phyloP scores from a whole-genome alignment of 1,140 invertebrate genomes.

The Drosophila rufa region DNA sequence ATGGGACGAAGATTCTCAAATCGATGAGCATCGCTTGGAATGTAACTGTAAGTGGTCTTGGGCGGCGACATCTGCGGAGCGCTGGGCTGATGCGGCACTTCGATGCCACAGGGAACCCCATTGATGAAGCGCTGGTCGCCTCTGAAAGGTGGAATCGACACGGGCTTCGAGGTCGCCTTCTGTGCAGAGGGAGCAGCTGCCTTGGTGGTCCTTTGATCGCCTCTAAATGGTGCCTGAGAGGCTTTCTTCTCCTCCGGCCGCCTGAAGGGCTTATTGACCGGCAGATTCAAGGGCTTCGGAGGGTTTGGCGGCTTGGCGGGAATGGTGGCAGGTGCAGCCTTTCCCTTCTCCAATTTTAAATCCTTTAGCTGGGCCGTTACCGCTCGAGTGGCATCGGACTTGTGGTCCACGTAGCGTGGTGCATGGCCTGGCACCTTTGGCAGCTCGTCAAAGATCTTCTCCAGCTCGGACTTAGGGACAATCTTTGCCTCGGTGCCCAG shows the following conservation, averaged over 20 bases:
- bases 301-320: neutral
- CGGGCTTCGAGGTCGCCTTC: neutral
- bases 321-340: neutral
- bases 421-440: constrained; percentile 47
- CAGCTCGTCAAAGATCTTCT: constrained; percentile 60
- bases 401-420: constrained; percentile 25
- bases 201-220: neutral
- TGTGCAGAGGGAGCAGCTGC: too few relatives aligned
- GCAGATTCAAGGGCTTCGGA: neutral
- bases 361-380: constrained; percentile 35
- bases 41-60: constrained; percentile 25
- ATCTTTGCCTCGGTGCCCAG: constrained; percentile 5
- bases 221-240: neutral
- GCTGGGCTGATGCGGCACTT: neutral
- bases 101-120: constrained; percentile 19
- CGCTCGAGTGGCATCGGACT: constrained; percentile 29
- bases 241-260: neutral
- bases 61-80: constrained; percentile 7
- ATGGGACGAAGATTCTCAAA: constrained; percentile 17
- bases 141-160: neutral
- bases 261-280: constrained; percentile 4
- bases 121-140: neutral
- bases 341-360: constrained; percentile 17
- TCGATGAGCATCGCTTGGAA: constrained; percentile 33
- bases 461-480: constrained; percentile 41